phyloP scores from a whole-genome alignment of 2,113 vertebrate genomes.

The Semicossyphus pulcher region DNA sequence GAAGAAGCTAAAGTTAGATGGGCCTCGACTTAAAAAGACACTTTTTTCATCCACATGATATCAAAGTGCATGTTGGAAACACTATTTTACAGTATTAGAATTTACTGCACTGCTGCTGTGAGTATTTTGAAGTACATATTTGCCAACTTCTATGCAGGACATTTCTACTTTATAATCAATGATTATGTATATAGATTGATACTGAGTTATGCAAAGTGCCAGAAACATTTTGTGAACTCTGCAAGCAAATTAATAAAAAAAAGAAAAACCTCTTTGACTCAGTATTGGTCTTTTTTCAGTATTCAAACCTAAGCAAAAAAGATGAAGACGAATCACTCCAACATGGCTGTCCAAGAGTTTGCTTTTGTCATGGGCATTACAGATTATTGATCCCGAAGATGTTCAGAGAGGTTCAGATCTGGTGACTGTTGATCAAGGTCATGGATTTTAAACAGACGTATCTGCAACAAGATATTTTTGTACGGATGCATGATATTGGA shows the following conservation, averaged over 20 bases:
- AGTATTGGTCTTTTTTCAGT: no score
- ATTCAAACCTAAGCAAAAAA: no score
- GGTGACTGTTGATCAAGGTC: no score
- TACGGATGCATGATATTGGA: no score
- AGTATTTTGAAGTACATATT: conserved; percentile 14
- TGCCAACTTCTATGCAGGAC: conserved; percentile 5
- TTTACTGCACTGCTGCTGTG: conserved; percentile 39
- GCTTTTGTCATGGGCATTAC: no score
- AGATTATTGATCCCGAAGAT: no score
- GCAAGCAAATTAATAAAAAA: conserved; percentile 31
- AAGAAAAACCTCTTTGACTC: neutral
- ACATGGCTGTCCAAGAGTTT: no score
- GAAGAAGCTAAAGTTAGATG: no score
- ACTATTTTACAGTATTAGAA: conserved; percentile 31
- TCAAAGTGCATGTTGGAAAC: neutral
- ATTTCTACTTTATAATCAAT: conserved; percentile 13
- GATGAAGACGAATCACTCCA: no score
- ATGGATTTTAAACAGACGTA: no score
- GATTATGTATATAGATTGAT: conserved; percentile 1
- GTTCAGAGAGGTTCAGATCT: no score
- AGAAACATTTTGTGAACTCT: conserved; percentile 39
- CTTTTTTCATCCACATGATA: neutral
- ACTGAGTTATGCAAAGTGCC: conserved; percentile 31
- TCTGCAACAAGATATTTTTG: no score
- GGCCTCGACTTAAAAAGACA: neutral